phyloP scores from a whole-genome alignment of 2,113 vertebrate genomes.

The Cyanoderma ruficeps region DNA sequence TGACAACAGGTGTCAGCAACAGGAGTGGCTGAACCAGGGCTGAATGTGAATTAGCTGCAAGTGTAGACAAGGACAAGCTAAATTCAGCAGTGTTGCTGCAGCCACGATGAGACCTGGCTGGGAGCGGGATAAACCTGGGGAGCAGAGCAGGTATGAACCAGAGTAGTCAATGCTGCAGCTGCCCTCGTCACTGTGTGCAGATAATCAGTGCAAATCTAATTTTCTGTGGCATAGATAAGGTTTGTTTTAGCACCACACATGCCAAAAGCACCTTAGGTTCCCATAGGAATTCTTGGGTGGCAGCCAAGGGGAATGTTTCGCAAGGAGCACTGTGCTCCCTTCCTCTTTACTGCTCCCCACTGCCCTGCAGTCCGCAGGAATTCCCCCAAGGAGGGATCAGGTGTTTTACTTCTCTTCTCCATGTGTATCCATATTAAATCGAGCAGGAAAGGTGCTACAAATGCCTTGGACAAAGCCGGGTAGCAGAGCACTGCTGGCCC shows the following conservation, averaged over 20 bases:
- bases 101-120: not conserved
- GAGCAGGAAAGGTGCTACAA: not conserved
- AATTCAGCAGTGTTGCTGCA: not conserved
- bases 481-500: not conserved
- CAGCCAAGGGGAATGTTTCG: not conserved
- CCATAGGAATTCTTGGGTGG: not conserved
- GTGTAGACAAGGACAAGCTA: constrained; percentile 19
- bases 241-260: not conserved
- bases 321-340: not conserved
- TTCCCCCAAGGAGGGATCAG: not conserved
- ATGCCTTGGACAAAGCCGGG: not conserved
- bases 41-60: constrained; percentile 36
- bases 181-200: not conserved
- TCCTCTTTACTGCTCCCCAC: not conserved
- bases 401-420: not conserved
- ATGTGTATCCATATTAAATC: not conserved
- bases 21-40: not conserved
- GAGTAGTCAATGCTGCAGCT: not conserved
- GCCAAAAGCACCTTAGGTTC: not conserved
- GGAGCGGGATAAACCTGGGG: not conserved
- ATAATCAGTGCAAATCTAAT: not conserved
- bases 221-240: not conserved
- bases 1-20: constrained; percentile 67
- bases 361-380: not conserved
- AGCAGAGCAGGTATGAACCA: not conserved